phyloP scores from a whole-genome alignment of 2,797 vertebrate species.

The Urosaurus nigricauda region DNA sequence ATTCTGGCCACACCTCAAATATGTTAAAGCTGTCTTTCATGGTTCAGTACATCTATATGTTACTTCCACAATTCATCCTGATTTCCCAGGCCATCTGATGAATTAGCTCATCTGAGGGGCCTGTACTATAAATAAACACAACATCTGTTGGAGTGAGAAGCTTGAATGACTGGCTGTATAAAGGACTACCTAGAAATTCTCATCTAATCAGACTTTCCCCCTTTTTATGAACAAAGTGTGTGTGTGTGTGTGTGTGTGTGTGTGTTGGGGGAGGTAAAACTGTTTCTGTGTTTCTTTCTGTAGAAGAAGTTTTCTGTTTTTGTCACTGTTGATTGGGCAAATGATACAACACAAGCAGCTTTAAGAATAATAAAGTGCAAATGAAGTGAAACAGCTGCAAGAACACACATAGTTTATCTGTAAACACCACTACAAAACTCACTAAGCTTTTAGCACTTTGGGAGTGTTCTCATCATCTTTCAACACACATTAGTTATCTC shows the following conservation, averaged over 20 bases:
- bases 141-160: conserved; percentile 59
- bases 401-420: neutral
- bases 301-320: neutral
- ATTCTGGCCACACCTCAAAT: conserved; percentile 1
- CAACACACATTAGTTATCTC: too few relatives aligned
- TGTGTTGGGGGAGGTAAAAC: neutral
- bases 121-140: conserved; percentile 67
- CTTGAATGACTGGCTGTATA: conserved; percentile 58
- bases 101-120: conserved; percentile 61
- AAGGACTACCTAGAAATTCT: conserved; percentile 60
- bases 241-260: too few relatives aligned
- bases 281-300: neutral
- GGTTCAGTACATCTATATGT: conserved; percentile 30
- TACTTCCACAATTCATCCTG: conserved; percentile 32
- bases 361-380: neutral
- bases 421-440: neutral
- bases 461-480: neutral
- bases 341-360: neutral
- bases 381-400: neutral
- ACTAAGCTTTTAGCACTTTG: neutral
- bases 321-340: neutral
- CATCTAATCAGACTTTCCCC: conserved; percentile 21
- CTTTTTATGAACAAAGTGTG: neutral
- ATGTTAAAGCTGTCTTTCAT: conserved; percentile 27
- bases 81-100: conserved; percentile 57